Percentiles rank a stretch among this genome's conserved stretches.
Evolutionary conservation across 23 tunicate species (phyloP).

Genomic region (Oikopleura albicans): DNA sequence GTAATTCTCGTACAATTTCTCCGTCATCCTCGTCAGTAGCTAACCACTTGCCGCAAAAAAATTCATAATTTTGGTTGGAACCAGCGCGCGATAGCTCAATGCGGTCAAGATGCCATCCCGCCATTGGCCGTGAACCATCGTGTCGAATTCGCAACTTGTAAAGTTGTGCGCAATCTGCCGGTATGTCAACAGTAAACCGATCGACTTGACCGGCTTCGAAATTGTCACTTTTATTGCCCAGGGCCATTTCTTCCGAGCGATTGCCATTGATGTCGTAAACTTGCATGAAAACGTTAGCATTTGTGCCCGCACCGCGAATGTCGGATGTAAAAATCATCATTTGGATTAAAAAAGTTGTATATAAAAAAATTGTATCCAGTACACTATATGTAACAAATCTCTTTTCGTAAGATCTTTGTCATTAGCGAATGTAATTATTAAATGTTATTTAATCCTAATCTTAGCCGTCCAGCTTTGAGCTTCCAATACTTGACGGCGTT

Average conservation of each 20-base stretch:
- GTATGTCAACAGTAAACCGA: constrained; percentile 37
- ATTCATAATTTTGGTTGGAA: constrained; percentile 37
- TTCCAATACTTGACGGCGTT: not conserved
- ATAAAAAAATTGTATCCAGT: no score
- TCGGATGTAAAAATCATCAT: constrained; percentile 77
- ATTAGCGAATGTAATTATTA: no score
- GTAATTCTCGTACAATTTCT: constrained; percentile 68
- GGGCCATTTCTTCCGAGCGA: constrained; percentile 45
- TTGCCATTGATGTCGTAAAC: constrained; percentile 72
- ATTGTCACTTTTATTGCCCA: constrained; percentile 79
- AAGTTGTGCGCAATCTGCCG: constrained; percentile 39
- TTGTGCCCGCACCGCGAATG: constrained; percentile 65
- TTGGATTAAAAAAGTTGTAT: constrained; percentile 19
- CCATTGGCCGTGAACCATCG: constrained; percentile 61
- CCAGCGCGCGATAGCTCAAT: not conserved
- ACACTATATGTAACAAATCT: no score
- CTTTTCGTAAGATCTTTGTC: no score
- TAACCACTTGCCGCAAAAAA: constrained; percentile 72
- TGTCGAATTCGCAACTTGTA: constrained; percentile 93
- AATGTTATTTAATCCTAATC: no score
- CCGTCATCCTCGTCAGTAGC: constrained; percentile 96
- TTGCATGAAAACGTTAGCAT: constrained; percentile 90
- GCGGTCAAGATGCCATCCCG: constrained; percentile 86
- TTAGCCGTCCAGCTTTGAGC: not conserved
- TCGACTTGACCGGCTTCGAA: constrained; percentile 94